phyloP scores from a whole-genome alignment of 2,888 invertebrate genomes.

The Pemphredon lugubris region DNA sequence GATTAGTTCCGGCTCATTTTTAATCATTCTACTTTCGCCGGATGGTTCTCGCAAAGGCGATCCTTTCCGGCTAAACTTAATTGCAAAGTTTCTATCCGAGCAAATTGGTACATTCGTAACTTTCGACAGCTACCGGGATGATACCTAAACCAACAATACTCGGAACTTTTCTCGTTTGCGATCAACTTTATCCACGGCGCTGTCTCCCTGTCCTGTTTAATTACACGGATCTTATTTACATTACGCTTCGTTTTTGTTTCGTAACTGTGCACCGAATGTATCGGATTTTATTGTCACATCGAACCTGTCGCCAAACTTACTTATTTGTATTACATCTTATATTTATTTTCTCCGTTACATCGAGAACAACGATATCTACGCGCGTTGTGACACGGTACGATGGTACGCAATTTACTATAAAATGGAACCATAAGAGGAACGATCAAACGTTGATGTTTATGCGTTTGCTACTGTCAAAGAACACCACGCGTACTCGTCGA shows the following conservation, averaged over 20 bases:
- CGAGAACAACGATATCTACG: too few species aligned
- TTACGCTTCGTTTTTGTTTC: conserved; percentile 39
- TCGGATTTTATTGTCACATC: too few species aligned
- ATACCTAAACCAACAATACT: conserved; percentile 54
- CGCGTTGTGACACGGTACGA: too few species aligned
- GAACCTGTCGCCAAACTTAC: too few species aligned
- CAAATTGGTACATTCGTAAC: conserved; percentile 60
- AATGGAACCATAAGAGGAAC: too few species aligned
- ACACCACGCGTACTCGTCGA: too few species aligned
- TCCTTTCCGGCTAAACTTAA: conserved; percentile 42
- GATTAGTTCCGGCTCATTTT: conserved; percentile 17
- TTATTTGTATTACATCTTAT: too few species aligned
- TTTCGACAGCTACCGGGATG: conserved; percentile 54
- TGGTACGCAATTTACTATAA: too few species aligned
- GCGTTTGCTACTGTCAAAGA: too few species aligned
- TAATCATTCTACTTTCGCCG: conserved; percentile 16
- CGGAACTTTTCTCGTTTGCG: conserved; percentile 59
- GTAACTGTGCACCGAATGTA: background rate
- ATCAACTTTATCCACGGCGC: conserved; percentile 46
- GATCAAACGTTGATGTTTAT: too few species aligned
- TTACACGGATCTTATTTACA: conserved; percentile 53
- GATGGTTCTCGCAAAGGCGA: conserved; percentile 35
- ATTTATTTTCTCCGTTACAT: too few species aligned
- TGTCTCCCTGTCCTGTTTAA: conserved; percentile 36
- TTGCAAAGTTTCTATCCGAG: conserved; percentile 46